phyloP scores from a whole-genome alignment of 1,140 invertebrate genomes.

The Drosophila micromelanica region DNA sequence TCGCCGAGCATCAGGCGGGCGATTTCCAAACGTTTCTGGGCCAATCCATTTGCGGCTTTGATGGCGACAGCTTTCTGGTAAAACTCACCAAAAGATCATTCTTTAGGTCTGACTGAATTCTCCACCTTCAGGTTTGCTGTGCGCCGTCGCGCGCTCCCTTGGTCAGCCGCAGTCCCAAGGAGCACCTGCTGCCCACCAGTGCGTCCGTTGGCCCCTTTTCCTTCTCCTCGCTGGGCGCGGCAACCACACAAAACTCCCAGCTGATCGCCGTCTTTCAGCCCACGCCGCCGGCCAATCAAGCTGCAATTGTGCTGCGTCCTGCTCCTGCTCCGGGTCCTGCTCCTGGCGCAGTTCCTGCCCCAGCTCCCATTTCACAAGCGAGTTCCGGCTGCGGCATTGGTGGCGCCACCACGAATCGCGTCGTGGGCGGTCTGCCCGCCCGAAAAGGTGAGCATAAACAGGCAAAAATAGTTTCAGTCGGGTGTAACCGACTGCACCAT shows the following conservation, averaged over 20 bases:
- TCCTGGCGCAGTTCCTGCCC: neutral
- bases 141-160: slow-evolving; percentile 21
- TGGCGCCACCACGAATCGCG: slow-evolving; percentile 70
- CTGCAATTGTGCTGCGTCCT: neutral
- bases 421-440: slow-evolving; percentile 84
- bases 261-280: slow-evolving; percentile 53
- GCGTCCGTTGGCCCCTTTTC: slow-evolving; percentile 39
- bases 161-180: slow-evolving; percentile 55
- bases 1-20: slow-evolving; percentile 81
- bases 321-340: neutral
- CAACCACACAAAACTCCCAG: slow-evolving; percentile 22
- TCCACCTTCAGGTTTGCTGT: slow-evolving; percentile 54
- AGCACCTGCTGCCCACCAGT: slow-evolving; percentile 21
- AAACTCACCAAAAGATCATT: neutral
- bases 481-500: too few species aligned
- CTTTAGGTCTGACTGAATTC: neutral
- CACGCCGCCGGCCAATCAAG: slow-evolving; percentile 55
- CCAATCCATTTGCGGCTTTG: slow-evolving; percentile 86
- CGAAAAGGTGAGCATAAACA: slow-evolving; percentile 46
- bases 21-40: slow-evolving; percentile 84
- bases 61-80: slow-evolving; percentile 84
- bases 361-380: neutral
- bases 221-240: slow-evolving; percentile 46
- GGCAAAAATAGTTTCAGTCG: too few species aligned
- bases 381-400: slow-evolving; percentile 65